phyloP scores from a whole-genome alignment of 2,797 vertebrate species.

The Labroides dimidiatus region DNA sequence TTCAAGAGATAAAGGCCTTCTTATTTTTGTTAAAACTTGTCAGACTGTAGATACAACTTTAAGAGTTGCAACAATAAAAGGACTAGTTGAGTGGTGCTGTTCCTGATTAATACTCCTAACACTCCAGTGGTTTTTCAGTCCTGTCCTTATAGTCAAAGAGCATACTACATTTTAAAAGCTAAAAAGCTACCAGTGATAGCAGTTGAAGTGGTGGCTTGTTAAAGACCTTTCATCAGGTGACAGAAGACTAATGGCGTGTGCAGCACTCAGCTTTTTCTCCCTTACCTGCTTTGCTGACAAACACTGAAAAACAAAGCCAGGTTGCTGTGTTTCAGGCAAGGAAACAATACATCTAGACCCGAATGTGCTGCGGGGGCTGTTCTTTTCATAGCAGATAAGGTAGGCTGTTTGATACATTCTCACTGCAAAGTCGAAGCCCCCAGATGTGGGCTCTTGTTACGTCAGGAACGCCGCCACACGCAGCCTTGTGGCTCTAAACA shows the following conservation, averaged over 20 bases:
- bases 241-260: slow-evolving; percentile 61
- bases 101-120: too few species aligned
- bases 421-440: slow-evolving; percentile 26
- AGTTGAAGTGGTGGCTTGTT: slow-evolving; percentile 25
- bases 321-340: slow-evolving; percentile 54
- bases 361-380: slow-evolving; percentile 65
- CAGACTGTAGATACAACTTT: too few species aligned
- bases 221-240: slow-evolving; percentile 59
- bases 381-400: slow-evolving; percentile 58
- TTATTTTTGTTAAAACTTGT: too few species aligned
- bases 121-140: not conserved
- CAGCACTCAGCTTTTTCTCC: slow-evolving; percentile 67
- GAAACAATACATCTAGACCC: slow-evolving; percentile 71
- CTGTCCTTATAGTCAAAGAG: not conserved
- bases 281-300: slow-evolving; percentile 75
- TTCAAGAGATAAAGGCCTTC: too few species aligned
- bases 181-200: slow-evolving; percentile 15
- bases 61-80: too few species aligned
- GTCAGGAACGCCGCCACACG: slow-evolving; percentile 37
- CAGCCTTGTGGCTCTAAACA: slow-evolving; percentile 25
- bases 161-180: slow-evolving; percentile 9
- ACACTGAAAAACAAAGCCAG: slow-evolving; percentile 61
- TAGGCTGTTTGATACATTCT: slow-evolving; percentile 51
- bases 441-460: slow-evolving; percentile 55
- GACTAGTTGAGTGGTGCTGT: too few species aligned